Base-by-base conservation (phyloP, 2,888 invertebrate species). In the Xestia ashworthii region DNA sequence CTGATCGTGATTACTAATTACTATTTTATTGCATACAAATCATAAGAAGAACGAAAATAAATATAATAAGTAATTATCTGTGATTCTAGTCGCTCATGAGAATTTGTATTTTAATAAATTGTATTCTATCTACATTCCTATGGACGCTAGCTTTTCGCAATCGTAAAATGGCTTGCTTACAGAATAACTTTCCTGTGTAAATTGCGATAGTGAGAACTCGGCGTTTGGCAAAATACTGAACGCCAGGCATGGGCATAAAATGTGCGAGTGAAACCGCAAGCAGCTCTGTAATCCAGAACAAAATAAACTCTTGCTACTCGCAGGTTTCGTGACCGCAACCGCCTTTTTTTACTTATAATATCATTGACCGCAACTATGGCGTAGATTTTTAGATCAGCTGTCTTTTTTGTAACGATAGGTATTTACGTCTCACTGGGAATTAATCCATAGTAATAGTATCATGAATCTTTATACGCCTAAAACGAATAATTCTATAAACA, bases 71-170 rank as follows among this genome's bases (percentile, higher is more conserved):
- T 46, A 2, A 68, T 55, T 77, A 60, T 62, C 41, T 68, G 41
- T 70, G n/a, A 84, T 70, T 67, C 48, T 66, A 41, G n/a, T 62
- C 11, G 50, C 32, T 71, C 48, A 48, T 62, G 41, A 46, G 32
- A 70, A 67, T 72, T 50, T 46, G 16, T 58, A 72, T 53, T 44
- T 71, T 22, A 65, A 44, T 65, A 53, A 71, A 78, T 79, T 82
- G 74, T 83, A 65, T 80, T 64, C 82, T 85, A 85, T 85, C 85
- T 83, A 83, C 73, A 85, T 68, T 68, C 38, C 6, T 73, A 81
- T 60, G 67, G 62, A 73, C 70, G 62, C 68, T 71, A 73, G 53
- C n/a, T 76, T 58, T 16, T 64, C 62, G 73, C 62, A 85, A 85
- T 85, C 62, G 32, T 69, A 48, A 78, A 72, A 60, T 67, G 12